phyloP scores from a whole-genome alignment of 2,888 invertebrate species.

The Phaedon cochleariae region DNA sequence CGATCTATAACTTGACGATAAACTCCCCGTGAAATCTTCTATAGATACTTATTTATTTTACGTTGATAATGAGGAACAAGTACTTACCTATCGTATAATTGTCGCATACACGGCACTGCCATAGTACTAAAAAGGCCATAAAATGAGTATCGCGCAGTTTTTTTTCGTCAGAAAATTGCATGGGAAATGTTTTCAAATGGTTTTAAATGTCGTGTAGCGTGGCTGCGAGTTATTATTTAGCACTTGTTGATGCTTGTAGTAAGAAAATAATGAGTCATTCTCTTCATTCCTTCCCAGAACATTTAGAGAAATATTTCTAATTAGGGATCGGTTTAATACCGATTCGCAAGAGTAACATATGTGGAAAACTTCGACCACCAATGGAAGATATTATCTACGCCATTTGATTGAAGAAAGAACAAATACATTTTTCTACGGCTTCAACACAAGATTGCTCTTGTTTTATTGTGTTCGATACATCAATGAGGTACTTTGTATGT shows the following conservation, averaged over 20 bases:
- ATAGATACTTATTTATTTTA: too few species aligned
- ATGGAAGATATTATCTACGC: too few species aligned
- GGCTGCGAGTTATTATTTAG: constrained; percentile 13
- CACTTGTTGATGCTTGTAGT: constrained; percentile 6
- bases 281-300: background rate
- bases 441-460: too few species aligned
- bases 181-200: background rate
- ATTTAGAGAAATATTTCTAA: background rate
- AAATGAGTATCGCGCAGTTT: background rate
- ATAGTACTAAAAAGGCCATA: background rate
- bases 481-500: too few species aligned
- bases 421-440: too few species aligned
- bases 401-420: too few species aligned
- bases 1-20: too few species aligned
- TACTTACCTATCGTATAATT: too few species aligned
- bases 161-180: background rate
- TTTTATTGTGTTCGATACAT: too few species aligned
- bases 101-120: background rate
- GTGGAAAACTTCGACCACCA: too few species aligned
- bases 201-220: constrained; percentile 3
- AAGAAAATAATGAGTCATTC: constrained; percentile 12
- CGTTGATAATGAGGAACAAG: too few species aligned
- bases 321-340: background rate
- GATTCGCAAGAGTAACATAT: background rate
- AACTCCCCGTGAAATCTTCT: too few species aligned